Conservation (phyloP, 2,113 vertebrate genomes). For the Neodontobutis hainanensis region DNA sequence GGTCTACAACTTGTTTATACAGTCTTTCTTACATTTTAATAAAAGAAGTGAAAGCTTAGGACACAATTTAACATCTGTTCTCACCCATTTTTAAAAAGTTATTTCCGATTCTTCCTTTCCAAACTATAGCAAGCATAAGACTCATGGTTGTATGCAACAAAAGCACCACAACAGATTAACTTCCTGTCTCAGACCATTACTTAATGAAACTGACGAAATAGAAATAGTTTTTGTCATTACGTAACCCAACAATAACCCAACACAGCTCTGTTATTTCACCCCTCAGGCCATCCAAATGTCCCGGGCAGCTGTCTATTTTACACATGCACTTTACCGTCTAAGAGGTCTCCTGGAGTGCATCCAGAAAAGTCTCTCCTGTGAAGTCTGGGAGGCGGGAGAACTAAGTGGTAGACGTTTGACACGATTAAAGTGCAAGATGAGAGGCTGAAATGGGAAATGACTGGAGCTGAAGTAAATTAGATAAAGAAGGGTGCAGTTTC, state of each 20-base stretch:
- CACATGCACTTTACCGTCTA: conserved; percentile 44
- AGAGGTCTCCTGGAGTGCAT: conserved; percentile 50
- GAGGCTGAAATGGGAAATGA: conserved; percentile 8
- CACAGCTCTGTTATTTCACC: not conserved
- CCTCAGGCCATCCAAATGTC: conserved; percentile 39
- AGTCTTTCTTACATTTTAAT: no score
- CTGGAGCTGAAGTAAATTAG: conserved; percentile 5
- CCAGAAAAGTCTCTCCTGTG: conserved; percentile 38
- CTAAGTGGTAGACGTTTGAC: conserved; percentile 20
- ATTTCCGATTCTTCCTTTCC: conserved; percentile 41
- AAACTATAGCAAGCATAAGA: conserved; percentile 19
- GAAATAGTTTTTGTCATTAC: conserved; percentile 1
- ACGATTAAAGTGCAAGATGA: conserved; percentile 6
- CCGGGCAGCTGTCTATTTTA: conserved; percentile 62
- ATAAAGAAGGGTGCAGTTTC: not conserved
- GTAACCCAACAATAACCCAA: conserved; percentile 14
- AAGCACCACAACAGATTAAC: conserved; percentile 46
- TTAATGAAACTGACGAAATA: no score
- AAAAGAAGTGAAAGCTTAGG: no score
- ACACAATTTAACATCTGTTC: conserved; percentile 30
- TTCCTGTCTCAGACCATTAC: conserved; percentile 10
- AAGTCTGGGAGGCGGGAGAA: conserved; percentile 9
- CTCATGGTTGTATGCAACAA: conserved; percentile 29
- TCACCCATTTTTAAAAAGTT: conserved; percentile 35
- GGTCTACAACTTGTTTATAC: no score